These are phyloP conservation scores for Opisthograptis luteolata DNA, from an alignment of 2,888 invertebrate genomes.

Conservation along the genomic window DNA sequence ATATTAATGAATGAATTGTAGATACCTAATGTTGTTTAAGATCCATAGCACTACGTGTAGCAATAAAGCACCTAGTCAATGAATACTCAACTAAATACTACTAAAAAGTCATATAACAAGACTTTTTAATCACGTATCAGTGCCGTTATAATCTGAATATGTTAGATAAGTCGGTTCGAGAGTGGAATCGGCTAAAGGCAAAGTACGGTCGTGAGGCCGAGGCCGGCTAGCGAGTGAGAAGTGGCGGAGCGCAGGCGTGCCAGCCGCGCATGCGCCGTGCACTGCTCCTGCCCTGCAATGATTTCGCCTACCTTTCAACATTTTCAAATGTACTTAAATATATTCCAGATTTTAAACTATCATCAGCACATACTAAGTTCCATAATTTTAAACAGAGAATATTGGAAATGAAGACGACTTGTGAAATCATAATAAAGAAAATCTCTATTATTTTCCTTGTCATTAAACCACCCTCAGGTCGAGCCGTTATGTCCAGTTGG, in stretches of 20 bases:
- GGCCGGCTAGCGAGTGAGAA: slow-evolving; percentile 68
- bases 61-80: too few species aligned
- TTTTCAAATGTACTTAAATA: slow-evolving; percentile 53
- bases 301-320: slow-evolving; percentile 73
- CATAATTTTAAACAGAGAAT: not conserved
- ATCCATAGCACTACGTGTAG: too few species aligned
- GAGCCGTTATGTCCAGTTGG: slow-evolving; percentile 34
- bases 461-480: slow-evolving; percentile 31
- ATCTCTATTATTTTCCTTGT: slow-evolving; percentile 28
- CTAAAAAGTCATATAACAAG: slow-evolving; percentile 2
- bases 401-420: slow-evolving; percentile 3
- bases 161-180: slow-evolving; percentile 53
- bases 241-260: slow-evolving; percentile 73
- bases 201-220: slow-evolving; percentile 58
- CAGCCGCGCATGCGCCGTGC: slow-evolving; percentile 61
- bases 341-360: slow-evolving; percentile 17
- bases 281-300: slow-evolving; percentile 63
- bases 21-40: too few species aligned
- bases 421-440: slow-evolving; percentile 20
- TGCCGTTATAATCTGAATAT: slow-evolving; percentile 33
- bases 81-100: too few species aligned
- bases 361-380: too few species aligned
- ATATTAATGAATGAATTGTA: too few species aligned
- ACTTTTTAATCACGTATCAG: slow-evolving; percentile 22
- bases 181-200: slow-evolving; percentile 63